These are phyloP conservation scores for Agrochola lychnidis DNA, from an alignment of 2,888 invertebrate species.

Conservation along the genomic window DNA sequence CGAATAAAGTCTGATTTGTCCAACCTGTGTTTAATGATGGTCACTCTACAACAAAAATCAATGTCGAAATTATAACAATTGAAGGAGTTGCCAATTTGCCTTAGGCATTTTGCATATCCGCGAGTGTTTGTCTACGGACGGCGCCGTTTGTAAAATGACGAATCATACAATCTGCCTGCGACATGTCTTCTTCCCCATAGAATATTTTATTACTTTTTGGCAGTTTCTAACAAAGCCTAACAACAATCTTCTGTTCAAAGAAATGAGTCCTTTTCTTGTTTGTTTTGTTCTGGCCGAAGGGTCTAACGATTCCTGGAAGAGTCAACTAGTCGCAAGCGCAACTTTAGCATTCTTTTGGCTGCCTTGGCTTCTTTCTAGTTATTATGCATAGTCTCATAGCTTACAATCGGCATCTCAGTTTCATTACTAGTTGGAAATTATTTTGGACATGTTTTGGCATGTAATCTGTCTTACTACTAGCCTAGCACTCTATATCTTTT, in stretches of 20 bases:
- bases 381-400: conserved; percentile 1
- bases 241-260: conserved; percentile 33
- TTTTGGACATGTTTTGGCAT: background rate
- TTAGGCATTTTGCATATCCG: too few relatives aligned
- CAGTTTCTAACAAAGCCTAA: background rate
- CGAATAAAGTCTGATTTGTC: too few relatives aligned
- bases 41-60: too few relatives aligned
- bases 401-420: background rate
- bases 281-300: conserved; percentile 37
- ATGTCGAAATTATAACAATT: too few relatives aligned
- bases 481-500: background rate
- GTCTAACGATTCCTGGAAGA: conserved; percentile 37
- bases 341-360: conserved; percentile 20
- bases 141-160: too few relatives aligned
- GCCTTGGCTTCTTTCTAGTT: background rate
- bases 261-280: conserved; percentile 26
- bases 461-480: background rate
- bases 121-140: too few relatives aligned
- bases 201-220: too few relatives aligned
- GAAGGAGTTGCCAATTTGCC: too few relatives aligned
- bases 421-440: background rate
- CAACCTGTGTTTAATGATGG: too few relatives aligned
- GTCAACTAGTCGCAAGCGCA: conserved; percentile 8
- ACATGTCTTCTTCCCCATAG: too few relatives aligned
- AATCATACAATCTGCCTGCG: too few relatives aligned